phyloP scores from a whole-genome alignment of 1,140 invertebrate genomes.

The Nasonia giraulti region DNA sequence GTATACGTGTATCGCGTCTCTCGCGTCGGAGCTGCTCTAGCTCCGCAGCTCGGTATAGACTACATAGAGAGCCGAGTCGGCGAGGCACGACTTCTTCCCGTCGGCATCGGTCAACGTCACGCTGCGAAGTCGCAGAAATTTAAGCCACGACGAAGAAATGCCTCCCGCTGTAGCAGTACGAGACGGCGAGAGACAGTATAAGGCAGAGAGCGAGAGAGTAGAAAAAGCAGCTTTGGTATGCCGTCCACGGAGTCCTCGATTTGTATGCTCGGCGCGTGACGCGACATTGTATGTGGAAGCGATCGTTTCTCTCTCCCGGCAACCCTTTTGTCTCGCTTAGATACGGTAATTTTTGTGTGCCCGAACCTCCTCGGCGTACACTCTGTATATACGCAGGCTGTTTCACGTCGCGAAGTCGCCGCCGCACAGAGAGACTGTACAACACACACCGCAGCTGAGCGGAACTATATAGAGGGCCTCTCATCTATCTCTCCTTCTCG shows the following conservation, averaged over 20 bases:
- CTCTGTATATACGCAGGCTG: slow-evolving; percentile 44
- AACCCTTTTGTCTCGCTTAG: slow-evolving; percentile 62
- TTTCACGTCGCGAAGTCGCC: slow-evolving; percentile 8
- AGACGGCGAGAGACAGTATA: slow-evolving; percentile 11
- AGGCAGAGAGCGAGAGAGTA: slow-evolving; percentile 21
- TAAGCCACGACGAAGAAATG: slow-evolving; percentile 65
- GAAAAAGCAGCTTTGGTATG: slow-evolving; percentile 47
- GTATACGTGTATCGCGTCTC: too few relatives aligned
- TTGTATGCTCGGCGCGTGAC: slow-evolving; percentile 65
- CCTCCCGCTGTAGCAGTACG: not conserved
- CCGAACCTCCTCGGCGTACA: not conserved
- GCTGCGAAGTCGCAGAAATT: slow-evolving; percentile 69
- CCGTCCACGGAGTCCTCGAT: slow-evolving; percentile 64
- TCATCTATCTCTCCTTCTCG: slow-evolving; percentile 28
- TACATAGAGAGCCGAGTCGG: slow-evolving; percentile 45
- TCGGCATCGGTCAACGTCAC: slow-evolving; percentile 72
- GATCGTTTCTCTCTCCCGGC: slow-evolving; percentile 58
- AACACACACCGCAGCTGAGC: slow-evolving; percentile 13
- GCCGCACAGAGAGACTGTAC: not conserved
- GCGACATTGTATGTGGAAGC: slow-evolving; percentile 60
- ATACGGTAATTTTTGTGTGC: slow-evolving; percentile 60
- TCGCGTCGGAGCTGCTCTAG: too few relatives aligned
- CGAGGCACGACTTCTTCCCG: slow-evolving; percentile 66
- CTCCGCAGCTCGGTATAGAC: not conserved
- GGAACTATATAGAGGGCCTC: not conserved